These are phyloP conservation scores for Meta bourneti DNA, from an alignment of 2,888 invertebrate species.

Conservation along the genomic window DNA sequence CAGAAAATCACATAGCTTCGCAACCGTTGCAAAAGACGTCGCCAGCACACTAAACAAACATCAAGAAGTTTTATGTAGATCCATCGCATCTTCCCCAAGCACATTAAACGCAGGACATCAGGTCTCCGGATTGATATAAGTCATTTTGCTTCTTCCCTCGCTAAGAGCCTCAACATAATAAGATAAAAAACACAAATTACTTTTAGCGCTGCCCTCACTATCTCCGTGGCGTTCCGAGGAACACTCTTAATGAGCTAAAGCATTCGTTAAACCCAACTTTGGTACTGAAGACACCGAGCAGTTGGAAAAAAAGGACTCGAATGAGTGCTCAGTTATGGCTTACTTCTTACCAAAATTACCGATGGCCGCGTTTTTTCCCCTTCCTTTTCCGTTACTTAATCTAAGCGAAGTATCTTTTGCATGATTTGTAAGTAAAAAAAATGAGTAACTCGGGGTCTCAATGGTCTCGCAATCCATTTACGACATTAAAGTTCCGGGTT, in stretches of 20 bases:
- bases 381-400: conserved; percentile 49
- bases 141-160: conserved; percentile 25
- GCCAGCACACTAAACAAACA: background rate
- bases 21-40: no score
- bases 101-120: conserved; percentile 20
- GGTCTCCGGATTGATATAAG: conserved; percentile 23
- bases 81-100: background rate
- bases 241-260: conserved; percentile 69
- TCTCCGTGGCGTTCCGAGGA: conserved; percentile 16
- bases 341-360: conserved; percentile 66
- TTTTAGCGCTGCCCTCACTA: conserved; percentile 29
- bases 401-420: conserved; percentile 48
- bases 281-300: conserved; percentile 5
- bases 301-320: background rate
- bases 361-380: conserved; percentile 30
- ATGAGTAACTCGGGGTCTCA: conserved; percentile 41
- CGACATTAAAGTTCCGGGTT: conserved; percentile 54
- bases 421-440: conserved; percentile 55
- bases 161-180: conserved; percentile 12
- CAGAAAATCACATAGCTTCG: no score
- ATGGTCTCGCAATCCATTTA: conserved; percentile 55
- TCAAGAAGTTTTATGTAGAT: background rate
- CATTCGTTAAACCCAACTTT: conserved; percentile 55
- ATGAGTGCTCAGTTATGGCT: conserved; percentile 60
- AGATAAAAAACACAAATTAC: conserved; percentile 68